Evolutionary conservation across 2,113 vertebrate species (phyloP).

Genomic region (Amphilophus citrinellus): DNA sequence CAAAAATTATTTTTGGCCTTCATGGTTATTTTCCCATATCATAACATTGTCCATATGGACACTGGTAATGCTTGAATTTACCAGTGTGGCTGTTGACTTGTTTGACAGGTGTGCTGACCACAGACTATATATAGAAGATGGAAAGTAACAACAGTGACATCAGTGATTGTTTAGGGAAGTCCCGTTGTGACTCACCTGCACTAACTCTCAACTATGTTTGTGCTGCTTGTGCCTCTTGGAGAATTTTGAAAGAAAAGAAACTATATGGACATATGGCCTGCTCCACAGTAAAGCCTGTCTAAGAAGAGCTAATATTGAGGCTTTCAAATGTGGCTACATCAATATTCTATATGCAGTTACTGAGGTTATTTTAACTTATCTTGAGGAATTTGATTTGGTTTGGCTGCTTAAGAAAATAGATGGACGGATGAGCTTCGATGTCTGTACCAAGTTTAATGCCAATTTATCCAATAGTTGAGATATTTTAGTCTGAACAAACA

Average conservation of each 20-base stretch:
- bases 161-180: neutral
- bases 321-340: neutral
- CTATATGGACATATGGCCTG: neutral
- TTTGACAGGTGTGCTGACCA: neutral
- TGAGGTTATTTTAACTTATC: neutral
- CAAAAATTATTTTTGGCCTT: no score
- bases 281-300: neutral
- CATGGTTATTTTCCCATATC: no score
- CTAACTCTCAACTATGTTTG: neutral
- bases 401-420: conserved; percentile 5
- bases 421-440: neutral
- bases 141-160: neutral
- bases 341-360: neutral
- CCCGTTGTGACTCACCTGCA: neutral
- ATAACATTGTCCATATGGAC: no score
- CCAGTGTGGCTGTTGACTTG: neutral
- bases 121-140: neutral
- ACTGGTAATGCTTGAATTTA: neutral
- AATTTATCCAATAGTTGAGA: neutral
- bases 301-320: neutral
- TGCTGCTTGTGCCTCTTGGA: neutral
- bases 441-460: neutral
- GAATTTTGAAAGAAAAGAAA: conserved; percentile 4
- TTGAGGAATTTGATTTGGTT: conserved; percentile 3
- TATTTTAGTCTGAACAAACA: conserved; percentile 10